Evolutionary conservation across 2,113 vertebrate species (phyloP).

Genomic region (Conger conger): DNA sequence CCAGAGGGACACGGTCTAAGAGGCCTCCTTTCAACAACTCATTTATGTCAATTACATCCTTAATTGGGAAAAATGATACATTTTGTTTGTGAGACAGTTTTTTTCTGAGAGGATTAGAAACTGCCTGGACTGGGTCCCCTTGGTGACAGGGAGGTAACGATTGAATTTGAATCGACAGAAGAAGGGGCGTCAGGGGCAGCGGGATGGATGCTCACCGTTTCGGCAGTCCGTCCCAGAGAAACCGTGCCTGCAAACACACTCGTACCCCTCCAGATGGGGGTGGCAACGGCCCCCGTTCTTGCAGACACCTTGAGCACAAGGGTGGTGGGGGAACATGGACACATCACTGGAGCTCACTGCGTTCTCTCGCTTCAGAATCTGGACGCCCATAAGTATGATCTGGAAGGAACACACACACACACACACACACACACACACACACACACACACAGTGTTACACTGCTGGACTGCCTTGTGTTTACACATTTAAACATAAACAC

Average conservation of each 20-base stretch:
- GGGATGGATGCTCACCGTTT: constrained; percentile 70
- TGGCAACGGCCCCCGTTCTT: constrained; percentile 79
- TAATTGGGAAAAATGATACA: neutral
- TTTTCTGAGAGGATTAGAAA: neutral
- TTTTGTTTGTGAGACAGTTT: neutral
- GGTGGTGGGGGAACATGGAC: constrained; percentile 77
- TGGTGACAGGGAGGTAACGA: neutral
- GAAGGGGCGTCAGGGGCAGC: neutral
- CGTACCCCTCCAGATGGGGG: constrained; percentile 74
- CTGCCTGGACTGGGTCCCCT: neutral
- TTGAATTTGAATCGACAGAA: neutral
- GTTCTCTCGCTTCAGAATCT: constrained; percentile 78
- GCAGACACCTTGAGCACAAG: constrained; percentile 81
- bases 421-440: neutral
- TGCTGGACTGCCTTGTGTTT: neutral
- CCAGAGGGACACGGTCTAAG: neutral
- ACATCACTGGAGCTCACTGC: constrained; percentile 73
- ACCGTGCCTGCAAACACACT: constrained; percentile 82
- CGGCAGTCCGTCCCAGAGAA: constrained; percentile 84
- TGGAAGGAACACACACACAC: constrained; percentile 47
- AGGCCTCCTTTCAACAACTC: neutral
- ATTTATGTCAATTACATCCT: neutral
- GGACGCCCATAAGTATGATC: constrained; percentile 80
- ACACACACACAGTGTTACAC: neutral
- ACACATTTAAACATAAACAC: neutral